Conservation (phyloP, 2,888 invertebrate species). For the Drosophila macrothrix region DNA sequence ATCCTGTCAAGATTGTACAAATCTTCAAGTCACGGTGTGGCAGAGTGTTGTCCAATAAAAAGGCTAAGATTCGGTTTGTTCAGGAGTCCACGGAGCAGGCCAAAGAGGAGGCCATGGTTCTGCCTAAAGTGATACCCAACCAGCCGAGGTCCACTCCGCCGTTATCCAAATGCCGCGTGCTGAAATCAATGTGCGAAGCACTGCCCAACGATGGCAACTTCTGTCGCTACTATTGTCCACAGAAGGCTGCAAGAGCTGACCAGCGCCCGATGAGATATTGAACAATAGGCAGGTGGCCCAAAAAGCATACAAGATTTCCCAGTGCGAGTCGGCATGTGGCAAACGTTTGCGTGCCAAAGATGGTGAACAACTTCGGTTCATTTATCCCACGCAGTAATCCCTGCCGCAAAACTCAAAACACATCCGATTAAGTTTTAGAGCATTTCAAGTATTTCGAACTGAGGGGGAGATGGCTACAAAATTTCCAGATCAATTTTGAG, state of each 20-base stretch:
- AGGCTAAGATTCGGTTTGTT: conserved; percentile 29
- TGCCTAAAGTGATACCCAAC: not conserved
- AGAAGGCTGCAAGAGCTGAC: conserved; percentile 2
- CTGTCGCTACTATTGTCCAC: not conserved
- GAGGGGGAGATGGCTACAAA: conserved; percentile 15
- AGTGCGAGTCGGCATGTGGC: not conserved
- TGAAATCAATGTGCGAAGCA: conserved; percentile 22
- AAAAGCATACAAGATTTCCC: not conserved
- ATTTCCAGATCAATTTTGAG: conserved; percentile 11
- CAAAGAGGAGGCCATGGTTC: not conserved
- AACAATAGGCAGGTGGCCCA: not conserved
- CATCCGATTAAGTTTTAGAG: not conserved
- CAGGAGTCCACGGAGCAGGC: not conserved
- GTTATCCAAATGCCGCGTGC: conserved; percentile 17
- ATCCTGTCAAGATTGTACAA: conserved; percentile 15
- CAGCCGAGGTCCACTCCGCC: not conserved
- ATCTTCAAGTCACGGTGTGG: not conserved
- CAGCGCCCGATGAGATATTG: not conserved
- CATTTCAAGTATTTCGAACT: conserved; percentile 18
- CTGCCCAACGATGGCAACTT: not conserved
- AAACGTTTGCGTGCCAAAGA: not conserved
- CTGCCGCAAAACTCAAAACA: conserved; percentile 14
- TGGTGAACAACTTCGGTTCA: not conserved
- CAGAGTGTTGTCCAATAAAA: not conserved
- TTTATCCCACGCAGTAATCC: conserved; percentile 31